A percentile compares a stretch with the other conserved stretches of the same genome.
phyloP scores from a whole-genome alignment of 1,140 invertebrate species.

The Elymnias hypermnestra region DNA sequence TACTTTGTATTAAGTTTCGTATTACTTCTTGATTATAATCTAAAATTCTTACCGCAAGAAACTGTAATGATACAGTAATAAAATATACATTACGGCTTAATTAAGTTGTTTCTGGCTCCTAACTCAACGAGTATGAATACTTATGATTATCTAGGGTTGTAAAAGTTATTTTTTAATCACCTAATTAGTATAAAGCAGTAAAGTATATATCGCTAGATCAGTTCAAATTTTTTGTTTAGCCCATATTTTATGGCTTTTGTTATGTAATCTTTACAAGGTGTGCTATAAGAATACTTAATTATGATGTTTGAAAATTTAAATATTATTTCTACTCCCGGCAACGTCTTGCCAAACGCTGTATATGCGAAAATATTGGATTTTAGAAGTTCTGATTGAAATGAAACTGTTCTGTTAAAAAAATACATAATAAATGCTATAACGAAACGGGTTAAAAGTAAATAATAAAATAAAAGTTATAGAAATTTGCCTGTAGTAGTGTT shows the following conservation, averaged over 20 bases:
- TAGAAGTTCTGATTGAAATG: no score
- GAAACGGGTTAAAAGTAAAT: no score
- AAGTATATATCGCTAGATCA: conserved; percentile 21
- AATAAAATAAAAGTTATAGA: no score
- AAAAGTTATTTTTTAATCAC: conserved; percentile 18
- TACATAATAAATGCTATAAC: no score
- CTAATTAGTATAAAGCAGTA: conserved; percentile 21
- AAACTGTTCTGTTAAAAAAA: no score
- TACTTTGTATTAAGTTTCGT: conserved; percentile 14
- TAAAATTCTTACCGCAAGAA: conserved; percentile 30
- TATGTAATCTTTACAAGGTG: not conserved
- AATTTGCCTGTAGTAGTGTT: no score
- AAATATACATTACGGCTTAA: conserved; percentile 32
- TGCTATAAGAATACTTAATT: not conserved
- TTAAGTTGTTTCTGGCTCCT: conserved; percentile 29
- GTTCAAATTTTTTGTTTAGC: conserved; percentile 15
- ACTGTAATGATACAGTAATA: conserved; percentile 31
- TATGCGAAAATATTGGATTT: not conserved
- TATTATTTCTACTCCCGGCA: no score
- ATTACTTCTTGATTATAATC: conserved; percentile 32
- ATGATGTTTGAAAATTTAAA: no score
- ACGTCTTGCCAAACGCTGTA: not conserved
- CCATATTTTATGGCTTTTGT: not conserved
- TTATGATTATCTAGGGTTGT: conserved; percentile 18
- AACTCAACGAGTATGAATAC: conserved; percentile 18